These are phyloP conservation scores for Odocoileus virginianus DNA, from an alignment of 2,113 vertebrate genomes.

Conservation along the genomic window DNA sequence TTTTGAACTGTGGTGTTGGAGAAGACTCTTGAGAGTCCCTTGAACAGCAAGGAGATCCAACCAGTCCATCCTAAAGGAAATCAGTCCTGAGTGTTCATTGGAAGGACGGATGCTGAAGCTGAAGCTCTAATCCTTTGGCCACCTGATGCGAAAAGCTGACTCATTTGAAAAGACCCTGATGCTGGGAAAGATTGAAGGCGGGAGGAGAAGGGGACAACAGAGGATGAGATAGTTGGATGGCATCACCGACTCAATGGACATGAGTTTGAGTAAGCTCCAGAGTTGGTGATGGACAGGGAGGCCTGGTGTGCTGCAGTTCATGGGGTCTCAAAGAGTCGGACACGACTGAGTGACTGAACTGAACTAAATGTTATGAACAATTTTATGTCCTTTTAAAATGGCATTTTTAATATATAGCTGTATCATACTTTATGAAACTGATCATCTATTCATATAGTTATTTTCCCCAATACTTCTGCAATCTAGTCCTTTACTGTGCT, in stretches of 20 bases:
- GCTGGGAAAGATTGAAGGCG: not conserved
- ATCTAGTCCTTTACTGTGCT: not conserved
- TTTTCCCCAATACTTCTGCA: not conserved
- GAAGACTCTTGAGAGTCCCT: not conserved
- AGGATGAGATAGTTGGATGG: not conserved
- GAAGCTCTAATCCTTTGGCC: not conserved
- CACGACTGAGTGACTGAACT: not conserved
- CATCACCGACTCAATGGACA: not conserved
- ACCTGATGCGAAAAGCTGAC: not conserved
- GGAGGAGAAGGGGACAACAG: not conserved
- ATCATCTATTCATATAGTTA: not conserved
- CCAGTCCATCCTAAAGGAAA: not conserved
- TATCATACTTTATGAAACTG: not conserved
- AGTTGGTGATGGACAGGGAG: not conserved
- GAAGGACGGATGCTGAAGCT: not conserved
- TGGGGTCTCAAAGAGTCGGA: not conserved
- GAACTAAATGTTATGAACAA: not conserved
- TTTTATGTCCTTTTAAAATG: not conserved
- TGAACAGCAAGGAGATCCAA: not conserved
- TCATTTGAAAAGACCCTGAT: not conserved
- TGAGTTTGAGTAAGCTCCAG: not conserved
- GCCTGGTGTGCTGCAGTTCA: not conserved
- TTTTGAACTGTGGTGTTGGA: not conserved
- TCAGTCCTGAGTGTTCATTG: not conserved
- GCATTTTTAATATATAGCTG: not conserved